phyloP scores from a whole-genome alignment of 2,888 invertebrate species.

The Drosophila sordidapex region DNA sequence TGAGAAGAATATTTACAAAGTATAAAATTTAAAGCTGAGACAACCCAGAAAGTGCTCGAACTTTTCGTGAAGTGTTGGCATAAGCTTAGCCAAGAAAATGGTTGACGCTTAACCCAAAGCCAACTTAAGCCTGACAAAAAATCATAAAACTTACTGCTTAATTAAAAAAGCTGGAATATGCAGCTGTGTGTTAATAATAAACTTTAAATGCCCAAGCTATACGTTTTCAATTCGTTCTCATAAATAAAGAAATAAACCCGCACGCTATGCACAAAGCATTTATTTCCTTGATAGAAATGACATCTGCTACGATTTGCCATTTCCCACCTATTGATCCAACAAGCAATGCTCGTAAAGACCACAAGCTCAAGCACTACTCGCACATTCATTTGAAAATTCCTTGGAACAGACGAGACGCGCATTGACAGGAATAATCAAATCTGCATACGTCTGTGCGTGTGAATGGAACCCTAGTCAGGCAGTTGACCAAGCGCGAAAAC shows the following conservation, averaged over 20 bases:
- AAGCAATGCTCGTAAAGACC: constrained; percentile 25
- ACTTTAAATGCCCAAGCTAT: neutral
- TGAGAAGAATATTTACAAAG: neutral
- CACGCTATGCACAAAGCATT: neutral
- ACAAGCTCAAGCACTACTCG: constrained; percentile 8
- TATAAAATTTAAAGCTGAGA: neutral
- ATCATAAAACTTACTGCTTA: neutral
- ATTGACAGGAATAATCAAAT: constrained; percentile 55
- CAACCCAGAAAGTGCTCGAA: neutral
- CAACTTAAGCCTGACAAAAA: neutral
- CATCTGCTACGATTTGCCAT: constrained; percentile 28
- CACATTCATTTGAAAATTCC: constrained; percentile 25
- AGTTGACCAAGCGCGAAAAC: constrained; percentile 30
- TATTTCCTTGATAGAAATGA: constrained; percentile 3
- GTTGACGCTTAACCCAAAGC: neutral
- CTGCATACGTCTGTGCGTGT: constrained; percentile 31
- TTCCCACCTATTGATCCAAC: constrained; percentile 47
- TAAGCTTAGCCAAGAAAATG: neutral
- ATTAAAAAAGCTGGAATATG: neutral
- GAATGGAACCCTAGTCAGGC: constrained; percentile 42
- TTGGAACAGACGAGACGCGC: constrained; percentile 32
- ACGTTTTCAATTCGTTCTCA: neutral
- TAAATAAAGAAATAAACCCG: neutral
- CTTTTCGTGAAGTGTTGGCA: neutral
- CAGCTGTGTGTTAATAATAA: neutral